These are phyloP conservation scores for Steinernema scapterisci DNA, from an alignment of 2,888 invertebrate genomes.

Conservation along the genomic window DNA sequence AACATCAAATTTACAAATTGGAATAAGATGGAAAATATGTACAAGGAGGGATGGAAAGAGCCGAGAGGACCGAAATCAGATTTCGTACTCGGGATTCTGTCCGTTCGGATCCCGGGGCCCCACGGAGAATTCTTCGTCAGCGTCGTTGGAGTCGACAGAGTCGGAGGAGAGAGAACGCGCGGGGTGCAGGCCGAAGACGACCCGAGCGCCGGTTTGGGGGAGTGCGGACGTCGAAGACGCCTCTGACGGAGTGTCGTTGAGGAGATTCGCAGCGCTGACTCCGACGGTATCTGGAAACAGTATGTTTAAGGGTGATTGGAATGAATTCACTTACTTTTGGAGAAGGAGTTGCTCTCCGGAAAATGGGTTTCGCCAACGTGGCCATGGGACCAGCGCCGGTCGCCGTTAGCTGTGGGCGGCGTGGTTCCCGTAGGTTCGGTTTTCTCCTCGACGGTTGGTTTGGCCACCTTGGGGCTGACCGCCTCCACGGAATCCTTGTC, in stretches of 20 bases:
- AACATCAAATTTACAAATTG: neutral
- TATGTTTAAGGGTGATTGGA: neutral
- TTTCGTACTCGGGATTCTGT: constrained; percentile 14
- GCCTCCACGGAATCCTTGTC: constrained; percentile 53
- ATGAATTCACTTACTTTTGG: neutral
- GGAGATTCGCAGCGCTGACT: neutral
- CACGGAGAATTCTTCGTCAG: neutral
- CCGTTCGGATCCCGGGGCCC: neutral
- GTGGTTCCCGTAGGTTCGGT: neutral
- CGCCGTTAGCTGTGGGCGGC: neutral
- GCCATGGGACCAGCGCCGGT: constrained; percentile 1
- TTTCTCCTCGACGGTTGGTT: neutral
- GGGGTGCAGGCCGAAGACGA: constrained; percentile 16
- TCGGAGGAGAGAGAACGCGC: neutral
- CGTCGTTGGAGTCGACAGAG: neutral
- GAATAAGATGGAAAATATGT: neutral
- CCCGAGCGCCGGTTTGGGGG: neutral
- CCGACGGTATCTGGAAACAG: neutral
- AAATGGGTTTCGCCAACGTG: constrained; percentile 10
- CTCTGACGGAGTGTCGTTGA: neutral
- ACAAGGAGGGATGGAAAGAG: neutral
- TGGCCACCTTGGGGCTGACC: constrained; percentile 38
- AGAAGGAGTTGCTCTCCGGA: constrained; percentile 16
- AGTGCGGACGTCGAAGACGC: neutral
- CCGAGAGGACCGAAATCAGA: neutral